A percentile compares a stretch with the other conserved stretches of the same genome.
Conservation (phyloP, 2,113 vertebrate species). For the Egretta garzetta region DNA sequence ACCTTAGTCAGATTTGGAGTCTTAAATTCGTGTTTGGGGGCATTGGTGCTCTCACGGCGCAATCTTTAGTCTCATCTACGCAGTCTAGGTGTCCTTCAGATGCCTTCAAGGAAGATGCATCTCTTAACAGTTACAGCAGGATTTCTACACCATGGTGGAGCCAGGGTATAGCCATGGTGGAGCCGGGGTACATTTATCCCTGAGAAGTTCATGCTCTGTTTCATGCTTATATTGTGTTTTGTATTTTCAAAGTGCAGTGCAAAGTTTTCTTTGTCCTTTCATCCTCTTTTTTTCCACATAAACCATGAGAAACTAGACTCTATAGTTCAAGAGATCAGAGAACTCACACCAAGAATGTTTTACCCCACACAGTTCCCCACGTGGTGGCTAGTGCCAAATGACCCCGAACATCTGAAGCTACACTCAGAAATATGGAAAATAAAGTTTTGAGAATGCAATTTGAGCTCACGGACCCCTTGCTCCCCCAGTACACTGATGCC, state of each 20-base stretch:
- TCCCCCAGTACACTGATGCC: fast-evolving
- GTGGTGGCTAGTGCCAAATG: background rate
- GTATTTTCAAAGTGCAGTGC: background rate
- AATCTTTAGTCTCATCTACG: background rate
- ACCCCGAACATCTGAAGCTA: background rate
- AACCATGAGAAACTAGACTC: background rate
- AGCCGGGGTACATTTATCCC: background rate
- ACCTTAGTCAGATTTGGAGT: background rate
- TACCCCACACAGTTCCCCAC: background rate
- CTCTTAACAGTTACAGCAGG: background rate
- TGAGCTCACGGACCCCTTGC: background rate
- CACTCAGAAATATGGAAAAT: background rate
- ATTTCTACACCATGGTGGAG: background rate
- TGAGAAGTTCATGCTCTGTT: background rate
- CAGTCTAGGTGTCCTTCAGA: background rate
- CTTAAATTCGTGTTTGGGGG: background rate
- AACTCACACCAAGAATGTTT: background rate
- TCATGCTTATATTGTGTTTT: background rate
- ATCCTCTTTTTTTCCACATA: background rate
- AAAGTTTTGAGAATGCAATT: background rate
- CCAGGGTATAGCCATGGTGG: too few relatives aligned
- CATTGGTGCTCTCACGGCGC: background rate
- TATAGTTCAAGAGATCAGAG: constrained; percentile 6
- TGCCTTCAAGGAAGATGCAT: background rate
- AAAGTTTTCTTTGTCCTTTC: background rate